Conservation (phyloP, 2,113 vertebrate species). For the Halichoerus grypus region DNA sequence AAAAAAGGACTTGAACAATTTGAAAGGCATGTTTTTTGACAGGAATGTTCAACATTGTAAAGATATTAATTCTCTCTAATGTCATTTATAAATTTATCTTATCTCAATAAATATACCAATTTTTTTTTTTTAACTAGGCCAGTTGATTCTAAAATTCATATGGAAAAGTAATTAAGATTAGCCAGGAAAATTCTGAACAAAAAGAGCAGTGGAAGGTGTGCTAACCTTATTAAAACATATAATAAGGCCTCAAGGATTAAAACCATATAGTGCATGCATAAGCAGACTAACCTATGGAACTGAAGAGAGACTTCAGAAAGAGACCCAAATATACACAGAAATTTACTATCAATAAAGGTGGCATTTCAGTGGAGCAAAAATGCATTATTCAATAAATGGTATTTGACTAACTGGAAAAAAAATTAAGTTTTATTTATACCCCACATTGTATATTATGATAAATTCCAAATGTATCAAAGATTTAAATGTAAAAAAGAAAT, state of each 20-base stretch:
- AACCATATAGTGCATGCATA: neutral
- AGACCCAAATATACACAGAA: neutral
- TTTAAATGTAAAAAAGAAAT: constrained; percentile 41
- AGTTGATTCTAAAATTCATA: neutral
- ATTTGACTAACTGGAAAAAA: constrained; percentile 37
- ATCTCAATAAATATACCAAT: neutral
- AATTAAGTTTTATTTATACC: neutral
- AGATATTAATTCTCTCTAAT: neutral
- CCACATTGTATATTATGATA: neutral
- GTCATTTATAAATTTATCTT: neutral
- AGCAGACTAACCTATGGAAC: neutral
- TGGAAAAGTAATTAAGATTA: constrained; percentile 10
- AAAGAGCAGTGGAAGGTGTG: neutral
- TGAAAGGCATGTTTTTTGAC: neutral
- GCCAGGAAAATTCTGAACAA: neutral
- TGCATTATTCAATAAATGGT: neutral
- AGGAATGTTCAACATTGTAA: neutral
- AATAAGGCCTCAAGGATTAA: constrained; percentile 14
- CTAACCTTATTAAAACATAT: neutral
- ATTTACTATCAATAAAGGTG: neutral
- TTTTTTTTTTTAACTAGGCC: neutral
- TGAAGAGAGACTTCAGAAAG: neutral
- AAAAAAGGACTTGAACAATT: neutral
- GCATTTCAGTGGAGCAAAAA: neutral
- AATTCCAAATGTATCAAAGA: neutral